Percentiles rank a stretch among this genome's conserved stretches.
Conservation (phyloP, 2,888 invertebrate species). For the Noctuana brunneofusca region DNA sequence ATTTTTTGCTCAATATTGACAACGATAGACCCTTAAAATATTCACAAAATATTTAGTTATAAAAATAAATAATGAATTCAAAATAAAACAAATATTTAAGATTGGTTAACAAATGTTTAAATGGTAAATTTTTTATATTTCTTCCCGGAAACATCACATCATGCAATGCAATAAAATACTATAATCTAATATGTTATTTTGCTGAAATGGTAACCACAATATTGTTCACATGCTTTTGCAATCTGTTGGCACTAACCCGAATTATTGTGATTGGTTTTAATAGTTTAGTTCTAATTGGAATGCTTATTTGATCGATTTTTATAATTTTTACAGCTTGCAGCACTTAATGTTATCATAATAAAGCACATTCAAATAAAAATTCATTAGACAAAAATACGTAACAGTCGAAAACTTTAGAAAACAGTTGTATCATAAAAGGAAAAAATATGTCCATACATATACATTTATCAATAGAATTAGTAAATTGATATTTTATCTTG, state of each 20-base stretch:
- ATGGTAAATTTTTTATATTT: not conserved
- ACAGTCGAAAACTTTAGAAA: not conserved
- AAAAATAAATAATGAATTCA: too few species aligned
- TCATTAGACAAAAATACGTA: not conserved
- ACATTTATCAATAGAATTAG: not conserved
- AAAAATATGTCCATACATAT: not conserved
- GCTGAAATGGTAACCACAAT: constrained; percentile 1
- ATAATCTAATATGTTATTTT: not conserved
- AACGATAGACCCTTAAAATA: too few species aligned
- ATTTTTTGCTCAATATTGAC: too few species aligned
- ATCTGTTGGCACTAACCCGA: constrained; percentile 18
- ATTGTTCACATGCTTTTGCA: constrained; percentile 26
- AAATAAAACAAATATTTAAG: too few species aligned
- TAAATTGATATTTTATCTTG: not conserved
- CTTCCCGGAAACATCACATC: constrained; percentile 4
- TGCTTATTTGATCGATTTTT: constrained; percentile 25
- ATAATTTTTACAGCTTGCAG: constrained; percentile 33
- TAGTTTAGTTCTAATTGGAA: constrained; percentile 19
- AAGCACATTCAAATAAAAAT: not conserved
- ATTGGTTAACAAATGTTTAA: too few species aligned
- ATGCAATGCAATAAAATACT: constrained; percentile 15
- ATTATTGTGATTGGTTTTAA: constrained; percentile 8
- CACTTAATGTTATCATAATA: constrained; percentile 41
- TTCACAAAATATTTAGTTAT: too few species aligned
- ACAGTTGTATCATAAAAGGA: not conserved